Evolutionary conservation across 2,113 vertebrate species (phyloP), one percentile per base, ranked within the genome.

Genomic region (Glaucomys volans): DNA sequence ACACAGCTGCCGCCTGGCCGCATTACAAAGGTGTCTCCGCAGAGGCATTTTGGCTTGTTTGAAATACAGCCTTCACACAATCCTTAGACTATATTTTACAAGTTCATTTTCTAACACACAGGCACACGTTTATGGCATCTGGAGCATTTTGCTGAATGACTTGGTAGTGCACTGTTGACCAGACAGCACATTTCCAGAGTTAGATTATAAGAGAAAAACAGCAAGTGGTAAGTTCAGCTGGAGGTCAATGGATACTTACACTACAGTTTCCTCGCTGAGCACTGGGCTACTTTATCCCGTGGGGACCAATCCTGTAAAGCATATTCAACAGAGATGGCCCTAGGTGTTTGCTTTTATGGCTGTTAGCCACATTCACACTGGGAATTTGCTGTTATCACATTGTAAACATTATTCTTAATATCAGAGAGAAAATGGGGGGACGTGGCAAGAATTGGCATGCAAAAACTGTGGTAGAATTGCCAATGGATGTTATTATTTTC

Each of bases 221-320:
- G 98, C 98, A 98, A 98, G 98, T 98, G 98, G 98, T 98, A 98
- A 98, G 98, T 98, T 99, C 98, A 99, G 97, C 94, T n/a, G 62
- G 72, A 54, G 98, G 98, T 98, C 98, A 98, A 52, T 94, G 97
- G 97, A 96, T 97, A 97, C 97, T 98, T 98, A 97, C 1, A 97
- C 93, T 96, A 76, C 35, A 95, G 95, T 95, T 98, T 87, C 66
- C 94, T 93, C 0, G 1, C 89, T 0, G n/a, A 97, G 94, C 93
- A 11, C 20, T 0, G 89, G 94, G 93, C 86, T 47, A 30, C 91
- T 96, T 24, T 5, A 64, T 92, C 96, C 97, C 95, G 54, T 4
- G 0, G 82, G 96, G 96, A 97, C 90, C 84, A 64, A 90, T 87
- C 44, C 72, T 91, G 32, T 82, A 87, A 97, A 95, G 95, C 83